Evolutionary conservation across 2,888 invertebrate species (phyloP), one percentile per base, ranked within the genome.

Genomic region (Drosophila meridionalis): DNA sequence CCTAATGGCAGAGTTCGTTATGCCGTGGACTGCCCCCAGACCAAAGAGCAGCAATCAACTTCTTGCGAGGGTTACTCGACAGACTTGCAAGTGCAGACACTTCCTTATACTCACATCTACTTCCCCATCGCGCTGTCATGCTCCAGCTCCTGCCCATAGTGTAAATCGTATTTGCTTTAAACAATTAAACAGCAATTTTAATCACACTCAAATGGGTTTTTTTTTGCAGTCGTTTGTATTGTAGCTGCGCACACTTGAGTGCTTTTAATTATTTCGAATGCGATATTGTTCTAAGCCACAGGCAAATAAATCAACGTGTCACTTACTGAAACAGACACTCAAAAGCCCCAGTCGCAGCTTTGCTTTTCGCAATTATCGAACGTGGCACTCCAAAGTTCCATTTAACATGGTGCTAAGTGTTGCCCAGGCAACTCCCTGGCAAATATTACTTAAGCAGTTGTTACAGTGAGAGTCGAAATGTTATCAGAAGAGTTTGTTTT

Each of bases 251-350:
- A 73, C 82, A 82, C 63, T 82, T 55, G 80, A 84, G 66, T 80
- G 83, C 66, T 80, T 87, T 85, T 85, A 84, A 80, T 87, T 82
- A 78, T 81, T 82, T 74, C 48, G 75, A 69, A 70, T 82, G 72
- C 82, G 73, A 75, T 84, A 74, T 76, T 75, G 84, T 82, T 83
- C 70, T 71, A 73, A 87, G 70, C 84, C 64, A 78, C 73, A 80
- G 76, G 70, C 85, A 82, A 80, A 85, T 77, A 85, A 84, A 85
- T 85, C 83, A 84, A 82, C 79, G 73, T 81, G 79, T 87, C 88
- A 85, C 79, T 79, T 70, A 66, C 80, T 64, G 66, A 63, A 26
- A 60, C 57, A 67, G 43, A 61, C 60, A 60, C 38, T 66, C 53
- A 43, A 12, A 57, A 52, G 40, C 34, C n/a, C n/a, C 26, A 28